phyloP scores from a whole-genome alignment of 2,888 invertebrate species.

The Caenorhabditis imperialis region DNA sequence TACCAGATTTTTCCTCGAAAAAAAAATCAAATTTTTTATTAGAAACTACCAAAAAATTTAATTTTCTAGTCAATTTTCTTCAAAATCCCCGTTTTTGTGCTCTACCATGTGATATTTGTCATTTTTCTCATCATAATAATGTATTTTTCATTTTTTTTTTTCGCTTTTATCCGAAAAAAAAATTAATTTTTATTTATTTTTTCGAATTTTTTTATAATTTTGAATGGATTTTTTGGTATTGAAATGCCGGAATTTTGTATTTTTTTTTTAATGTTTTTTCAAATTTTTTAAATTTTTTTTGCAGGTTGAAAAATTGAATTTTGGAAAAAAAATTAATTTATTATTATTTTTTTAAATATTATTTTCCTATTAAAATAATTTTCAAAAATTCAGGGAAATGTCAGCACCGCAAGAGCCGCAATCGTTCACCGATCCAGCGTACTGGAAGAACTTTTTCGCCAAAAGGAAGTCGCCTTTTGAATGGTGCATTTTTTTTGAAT shows the following conservation, averaged over 20 bases:
- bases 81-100: no score
- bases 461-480: slow-evolving; percentile 71
- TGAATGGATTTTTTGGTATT: background rate
- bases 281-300: no score
- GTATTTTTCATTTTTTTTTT: slow-evolving; percentile 2
- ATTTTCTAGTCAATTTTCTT: no score
- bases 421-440: slow-evolving; percentile 71
- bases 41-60: no score
- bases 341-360: slow-evolving; percentile 1
- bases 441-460: slow-evolving; percentile 77
- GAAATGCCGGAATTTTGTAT: background rate
- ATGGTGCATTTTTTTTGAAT: slow-evolving; percentile 72
- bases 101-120: no score
- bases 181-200: background rate
- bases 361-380: background rate
- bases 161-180: no score
- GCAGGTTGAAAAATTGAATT: no score
- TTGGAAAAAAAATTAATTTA: background rate
- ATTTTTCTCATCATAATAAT: no score
- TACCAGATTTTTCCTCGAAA: no score
- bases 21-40: no score
- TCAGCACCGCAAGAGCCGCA: slow-evolving; percentile 39
- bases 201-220: background rate
- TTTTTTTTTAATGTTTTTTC: slow-evolving; percentile 5
- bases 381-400: slow-evolving; percentile 7